These are phyloP conservation scores for Scytalopus superciliaris DNA, from an alignment of 2,113 vertebrate genomes.

Conservation along the genomic window DNA sequence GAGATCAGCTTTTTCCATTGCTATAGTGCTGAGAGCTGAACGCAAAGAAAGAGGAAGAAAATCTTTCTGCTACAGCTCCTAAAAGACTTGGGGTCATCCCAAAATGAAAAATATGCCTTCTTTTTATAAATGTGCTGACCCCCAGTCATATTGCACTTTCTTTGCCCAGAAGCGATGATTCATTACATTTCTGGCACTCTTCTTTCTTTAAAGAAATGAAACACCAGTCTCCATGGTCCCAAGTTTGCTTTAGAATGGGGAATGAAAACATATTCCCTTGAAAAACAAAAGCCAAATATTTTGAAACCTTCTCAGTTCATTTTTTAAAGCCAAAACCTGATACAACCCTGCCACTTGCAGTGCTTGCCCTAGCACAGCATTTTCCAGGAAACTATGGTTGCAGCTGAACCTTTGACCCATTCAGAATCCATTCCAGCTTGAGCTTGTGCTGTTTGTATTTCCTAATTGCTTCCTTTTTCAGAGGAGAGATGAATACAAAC, in stretches of 20 bases:
- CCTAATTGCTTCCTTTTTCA: not conserved
- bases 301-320: not conserved
- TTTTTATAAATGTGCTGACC: not conserved
- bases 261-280: constrained; percentile 1
- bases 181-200: not conserved
- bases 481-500: not conserved
- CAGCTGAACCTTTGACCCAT: not conserved
- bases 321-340: not conserved
- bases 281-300: not conserved
- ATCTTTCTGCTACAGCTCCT: not conserved
- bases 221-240: not conserved
- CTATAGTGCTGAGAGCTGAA: not conserved
- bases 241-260: not conserved
- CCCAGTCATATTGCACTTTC: not conserved
- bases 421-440: not conserved
- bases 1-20: not conserved
- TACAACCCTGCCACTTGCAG: not conserved
- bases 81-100: not conserved
- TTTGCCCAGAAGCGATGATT: not conserved
- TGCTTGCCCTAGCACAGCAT: not conserved
- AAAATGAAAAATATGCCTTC: not conserved
- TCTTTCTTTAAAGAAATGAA: not conserved
- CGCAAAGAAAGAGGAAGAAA: not conserved
- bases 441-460: not conserved
- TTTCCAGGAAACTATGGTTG: not conserved